phyloP scores from a whole-genome alignment of 2,888 invertebrate species.

The Sarcophaga variegata region DNA sequence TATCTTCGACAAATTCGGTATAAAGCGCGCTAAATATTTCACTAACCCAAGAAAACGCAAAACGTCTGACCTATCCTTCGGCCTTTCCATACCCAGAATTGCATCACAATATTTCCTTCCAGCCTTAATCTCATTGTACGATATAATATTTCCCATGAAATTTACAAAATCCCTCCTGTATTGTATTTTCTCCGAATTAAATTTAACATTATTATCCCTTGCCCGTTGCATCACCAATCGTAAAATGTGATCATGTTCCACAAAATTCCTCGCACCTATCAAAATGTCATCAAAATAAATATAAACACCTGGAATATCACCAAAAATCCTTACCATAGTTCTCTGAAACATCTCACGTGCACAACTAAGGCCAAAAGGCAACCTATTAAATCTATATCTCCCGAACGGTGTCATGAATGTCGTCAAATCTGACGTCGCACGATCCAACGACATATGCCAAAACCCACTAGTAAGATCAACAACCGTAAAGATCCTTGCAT shows the following conservation, averaged over 20 bases:
- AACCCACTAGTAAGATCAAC: too few relatives aligned
- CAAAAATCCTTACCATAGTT: not conserved
- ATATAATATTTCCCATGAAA: slow-evolving; percentile 58
- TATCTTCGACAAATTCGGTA: slow-evolving; percentile 52
- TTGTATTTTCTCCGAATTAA: slow-evolving; percentile 59
- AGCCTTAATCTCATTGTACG: slow-evolving; percentile 34
- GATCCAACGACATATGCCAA: not conserved
- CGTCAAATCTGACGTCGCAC: not conserved
- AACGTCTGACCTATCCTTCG: slow-evolving; percentile 21
- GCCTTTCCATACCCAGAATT: slow-evolving; percentile 29
- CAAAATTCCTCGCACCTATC: not conserved
- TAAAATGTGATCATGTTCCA: slow-evolving; percentile 4
- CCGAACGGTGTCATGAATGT: slow-evolving; percentile 25
- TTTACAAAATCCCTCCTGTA: slow-evolving; percentile 46
- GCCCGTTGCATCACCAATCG: not conserved
- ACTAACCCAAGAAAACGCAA: slow-evolving; percentile 54
- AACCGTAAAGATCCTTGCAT: too few relatives aligned
- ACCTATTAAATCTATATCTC: not conserved
- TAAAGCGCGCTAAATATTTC: slow-evolving; percentile 28
- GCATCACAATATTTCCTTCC: slow-evolving; percentile 26
- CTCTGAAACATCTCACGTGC: slow-evolving; percentile 16
- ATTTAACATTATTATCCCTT: slow-evolving; percentile 33
- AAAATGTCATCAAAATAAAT: slow-evolving; percentile 19
- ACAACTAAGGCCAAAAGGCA: slow-evolving; percentile 5
- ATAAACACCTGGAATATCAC: not conserved